phyloP scores from a whole-genome alignment of 2,113 vertebrate genomes.

The Takifugu bimaculatus region DNA sequence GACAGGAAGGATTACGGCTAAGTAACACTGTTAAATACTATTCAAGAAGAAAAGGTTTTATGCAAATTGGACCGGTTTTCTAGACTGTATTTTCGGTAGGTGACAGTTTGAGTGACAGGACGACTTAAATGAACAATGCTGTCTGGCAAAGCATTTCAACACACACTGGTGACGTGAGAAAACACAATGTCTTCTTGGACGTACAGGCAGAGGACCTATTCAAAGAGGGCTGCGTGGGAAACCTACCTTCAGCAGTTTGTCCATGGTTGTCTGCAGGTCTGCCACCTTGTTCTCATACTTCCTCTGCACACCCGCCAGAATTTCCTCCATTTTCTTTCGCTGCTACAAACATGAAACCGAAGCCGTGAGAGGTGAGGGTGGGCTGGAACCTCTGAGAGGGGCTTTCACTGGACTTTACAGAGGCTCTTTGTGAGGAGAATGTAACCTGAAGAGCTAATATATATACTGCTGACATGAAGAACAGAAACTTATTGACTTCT shows the following conservation, averaged over 20 bases:
- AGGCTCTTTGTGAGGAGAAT: conserved; percentile 58
- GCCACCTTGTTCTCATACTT: conserved; percentile 64
- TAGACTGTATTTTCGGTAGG: too few relatives aligned
- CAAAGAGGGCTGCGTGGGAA: background rate
- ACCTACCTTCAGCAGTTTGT: conserved; percentile 67
- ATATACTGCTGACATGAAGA: conserved; percentile 31
- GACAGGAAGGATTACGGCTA: too few relatives aligned
- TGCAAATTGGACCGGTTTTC: too few relatives aligned
- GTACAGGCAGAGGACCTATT: background rate
- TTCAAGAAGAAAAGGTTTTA: too few relatives aligned
- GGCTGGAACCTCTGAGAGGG: conserved; percentile 32
- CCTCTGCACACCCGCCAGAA: conserved; percentile 59
- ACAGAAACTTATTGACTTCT: background rate
- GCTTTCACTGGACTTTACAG: conserved; percentile 55
- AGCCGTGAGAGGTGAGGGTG: conserved; percentile 33
- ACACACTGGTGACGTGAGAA: conserved; percentile 1
- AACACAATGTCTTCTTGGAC: background rate
- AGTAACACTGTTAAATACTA: too few relatives aligned
- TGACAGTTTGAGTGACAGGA: too few relatives aligned
- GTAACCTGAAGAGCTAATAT: conserved; percentile 33
- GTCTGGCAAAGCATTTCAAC: too few relatives aligned
- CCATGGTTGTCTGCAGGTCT: conserved; percentile 67
- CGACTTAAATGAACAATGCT: too few relatives aligned
- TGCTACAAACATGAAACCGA: conserved; percentile 68
- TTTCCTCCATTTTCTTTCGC: conserved; percentile 65